These are phyloP conservation scores for Carlito syrichta DNA, from an alignment of 2,113 vertebrate genomes.

Conservation along the genomic window DNA sequence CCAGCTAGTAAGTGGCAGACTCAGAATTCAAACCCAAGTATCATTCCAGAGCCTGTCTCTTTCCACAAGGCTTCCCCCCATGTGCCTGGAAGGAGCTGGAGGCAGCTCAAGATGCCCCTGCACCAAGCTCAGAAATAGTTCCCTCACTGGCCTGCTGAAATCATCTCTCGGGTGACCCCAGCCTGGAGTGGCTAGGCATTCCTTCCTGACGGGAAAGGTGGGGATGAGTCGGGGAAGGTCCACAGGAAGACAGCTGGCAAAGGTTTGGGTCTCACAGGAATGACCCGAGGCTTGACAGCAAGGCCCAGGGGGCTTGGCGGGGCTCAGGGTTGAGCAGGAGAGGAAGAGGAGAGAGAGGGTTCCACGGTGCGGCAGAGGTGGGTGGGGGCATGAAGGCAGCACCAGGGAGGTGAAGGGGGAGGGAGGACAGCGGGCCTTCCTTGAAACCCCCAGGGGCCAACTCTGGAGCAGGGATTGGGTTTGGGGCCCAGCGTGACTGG, in stretches of 20 bases:
- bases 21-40: not conserved
- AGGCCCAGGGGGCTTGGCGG: not conserved
- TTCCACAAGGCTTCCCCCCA: not conserved
- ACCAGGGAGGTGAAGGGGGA: not conserved
- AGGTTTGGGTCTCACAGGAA: not conserved
- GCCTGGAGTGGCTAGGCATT: not conserved
- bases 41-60: not conserved
- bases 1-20: not conserved
- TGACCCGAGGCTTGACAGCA: not conserved
- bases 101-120: not conserved
- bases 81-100: not conserved
- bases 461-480: not conserved
- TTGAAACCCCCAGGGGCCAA: not conserved
- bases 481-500: conserved; percentile 15
- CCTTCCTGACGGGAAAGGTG: not conserved
- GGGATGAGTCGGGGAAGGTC: not conserved
- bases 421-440: not conserved
- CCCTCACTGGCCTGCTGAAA: not conserved
- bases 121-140: not conserved
- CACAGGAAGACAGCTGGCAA: not conserved
- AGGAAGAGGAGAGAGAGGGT: not conserved
- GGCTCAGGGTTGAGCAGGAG: not conserved
- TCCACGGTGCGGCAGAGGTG: not conserved
- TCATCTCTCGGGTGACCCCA: not conserved
- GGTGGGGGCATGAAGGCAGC: not conserved